These are phyloP conservation scores for Dolichopus griseipennis DNA, from an alignment of 2,888 invertebrate species.

Conservation along the genomic window DNA sequence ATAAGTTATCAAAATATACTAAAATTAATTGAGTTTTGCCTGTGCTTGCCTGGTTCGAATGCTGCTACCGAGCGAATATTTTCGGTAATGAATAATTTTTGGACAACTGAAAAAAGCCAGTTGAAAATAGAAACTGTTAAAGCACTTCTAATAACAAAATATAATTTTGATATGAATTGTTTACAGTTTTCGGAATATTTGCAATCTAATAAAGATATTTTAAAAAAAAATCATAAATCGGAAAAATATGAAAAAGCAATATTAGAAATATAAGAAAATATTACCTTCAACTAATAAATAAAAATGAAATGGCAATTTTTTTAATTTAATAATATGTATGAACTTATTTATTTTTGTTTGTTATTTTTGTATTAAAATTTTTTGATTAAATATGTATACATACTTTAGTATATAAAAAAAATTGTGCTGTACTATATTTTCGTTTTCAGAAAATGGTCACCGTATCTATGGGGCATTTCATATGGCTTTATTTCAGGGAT, in stretches of 20 bases:
- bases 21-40: slow-evolving; percentile 19
- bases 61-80: slow-evolving; percentile 13
- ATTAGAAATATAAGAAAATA: no score
- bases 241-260: slow-evolving; percentile 7
- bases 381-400: no score
- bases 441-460: no score
- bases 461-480: no score
- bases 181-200: not conserved
- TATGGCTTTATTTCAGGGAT: no score
- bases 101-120: slow-evolving; percentile 15
- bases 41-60: slow-evolving; percentile 18
- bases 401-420: no score
- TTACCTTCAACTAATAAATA: no score
- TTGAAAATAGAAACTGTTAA: slow-evolving; percentile 3
- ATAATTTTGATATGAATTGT: slow-evolving; percentile 2
- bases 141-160: not conserved
- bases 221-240: not conserved
- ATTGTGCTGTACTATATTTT: no score
- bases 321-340: no score
- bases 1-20: not conserved
- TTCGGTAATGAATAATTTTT: slow-evolving; percentile 14
- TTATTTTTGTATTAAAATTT: no score
- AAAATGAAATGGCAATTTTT: no score
- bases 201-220: not conserved
- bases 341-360: no score